These are phyloP conservation scores for Dimorphilus gyrociliatus DNA, from an alignment of 2,888 invertebrate species.

Conservation along the genomic window DNA sequence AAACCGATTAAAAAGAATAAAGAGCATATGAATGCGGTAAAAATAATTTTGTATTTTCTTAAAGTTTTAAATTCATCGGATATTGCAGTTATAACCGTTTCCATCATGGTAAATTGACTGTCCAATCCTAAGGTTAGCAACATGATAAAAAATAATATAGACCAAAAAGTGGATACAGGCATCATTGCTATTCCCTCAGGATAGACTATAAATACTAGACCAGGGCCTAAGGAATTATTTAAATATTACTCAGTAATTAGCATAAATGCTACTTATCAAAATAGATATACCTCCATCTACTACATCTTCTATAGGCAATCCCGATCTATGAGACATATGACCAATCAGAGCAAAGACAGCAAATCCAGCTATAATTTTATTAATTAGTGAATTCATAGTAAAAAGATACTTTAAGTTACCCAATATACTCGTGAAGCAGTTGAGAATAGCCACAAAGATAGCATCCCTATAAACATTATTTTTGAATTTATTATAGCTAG, in stretches of 20 bases:
- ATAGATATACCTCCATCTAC: too few relatives aligned
- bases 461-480: slow-evolving; percentile 23
- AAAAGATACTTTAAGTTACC: too few relatives aligned
- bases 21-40: slow-evolving; percentile 16
- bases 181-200: slow-evolving; percentile 13
- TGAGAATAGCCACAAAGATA: too few relatives aligned
- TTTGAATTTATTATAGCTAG: slow-evolving; percentile 26
- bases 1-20: slow-evolving; percentile 13
- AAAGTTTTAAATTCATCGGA: slow-evolving; percentile 11
- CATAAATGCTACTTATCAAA: neutral
- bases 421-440: too few relatives aligned
- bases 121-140: slow-evolving; percentile 13
- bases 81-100: slow-evolving; percentile 12
- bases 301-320: too few relatives aligned
- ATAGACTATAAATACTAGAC: slow-evolving; percentile 13
- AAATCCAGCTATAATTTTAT: too few relatives aligned
- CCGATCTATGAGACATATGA: too few relatives aligned
- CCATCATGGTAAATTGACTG: slow-evolving; percentile 13
- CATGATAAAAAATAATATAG: slow-evolving; percentile 14
- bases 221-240: slow-evolving; percentile 9
- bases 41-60: slow-evolving; percentile 6
- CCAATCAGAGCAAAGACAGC: too few relatives aligned
- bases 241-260: neutral
- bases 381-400: too few relatives aligned
- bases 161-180: slow-evolving; percentile 13